Conservation (phyloP, 2,113 vertebrate genomes). For the Chaetodon trifascialis region DNA sequence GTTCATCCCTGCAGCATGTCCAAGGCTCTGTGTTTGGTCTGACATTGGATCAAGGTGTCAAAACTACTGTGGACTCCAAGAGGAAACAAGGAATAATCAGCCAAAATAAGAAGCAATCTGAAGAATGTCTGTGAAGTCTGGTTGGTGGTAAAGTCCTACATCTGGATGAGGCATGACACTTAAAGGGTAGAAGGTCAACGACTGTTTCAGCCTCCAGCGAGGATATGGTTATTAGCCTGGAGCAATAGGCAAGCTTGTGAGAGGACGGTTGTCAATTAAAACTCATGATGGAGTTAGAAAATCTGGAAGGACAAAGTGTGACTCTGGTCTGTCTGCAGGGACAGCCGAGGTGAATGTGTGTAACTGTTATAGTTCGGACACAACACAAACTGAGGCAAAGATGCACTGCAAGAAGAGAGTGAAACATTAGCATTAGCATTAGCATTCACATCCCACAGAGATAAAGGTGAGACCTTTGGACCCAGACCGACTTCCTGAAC, state of each 20-base stretch:
- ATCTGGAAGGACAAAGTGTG: too few species aligned
- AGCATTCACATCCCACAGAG: too few species aligned
- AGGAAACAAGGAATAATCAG: constrained; percentile 64
- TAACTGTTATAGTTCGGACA: neutral
- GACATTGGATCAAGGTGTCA: constrained; percentile 72
- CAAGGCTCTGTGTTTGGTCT: constrained; percentile 73
- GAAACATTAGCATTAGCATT: too few species aligned
- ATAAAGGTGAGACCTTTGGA: too few species aligned
- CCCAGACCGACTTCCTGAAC: too few species aligned
- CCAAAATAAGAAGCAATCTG: constrained; percentile 45
- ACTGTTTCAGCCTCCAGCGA: constrained; percentile 42
- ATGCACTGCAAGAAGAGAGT: too few species aligned
- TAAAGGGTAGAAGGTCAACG: constrained; percentile 51
- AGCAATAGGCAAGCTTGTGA: constrained; percentile 18
- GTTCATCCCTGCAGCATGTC: constrained; percentile 18
- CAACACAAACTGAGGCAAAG: neutral
- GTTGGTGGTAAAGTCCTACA: constrained; percentile 41
- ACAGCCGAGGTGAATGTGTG: neutral
- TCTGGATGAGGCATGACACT: constrained; percentile 60
- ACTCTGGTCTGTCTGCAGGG: neutral
- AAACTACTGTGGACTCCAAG: constrained; percentile 37
- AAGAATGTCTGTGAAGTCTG: constrained; percentile 76
- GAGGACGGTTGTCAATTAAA: too few species aligned
- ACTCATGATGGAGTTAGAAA: too few species aligned
- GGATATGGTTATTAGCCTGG: constrained; percentile 49